These are phyloP conservation scores for Danionella cerebrum DNA, from an alignment of 2,113 vertebrate genomes.

Conservation along the genomic window DNA sequence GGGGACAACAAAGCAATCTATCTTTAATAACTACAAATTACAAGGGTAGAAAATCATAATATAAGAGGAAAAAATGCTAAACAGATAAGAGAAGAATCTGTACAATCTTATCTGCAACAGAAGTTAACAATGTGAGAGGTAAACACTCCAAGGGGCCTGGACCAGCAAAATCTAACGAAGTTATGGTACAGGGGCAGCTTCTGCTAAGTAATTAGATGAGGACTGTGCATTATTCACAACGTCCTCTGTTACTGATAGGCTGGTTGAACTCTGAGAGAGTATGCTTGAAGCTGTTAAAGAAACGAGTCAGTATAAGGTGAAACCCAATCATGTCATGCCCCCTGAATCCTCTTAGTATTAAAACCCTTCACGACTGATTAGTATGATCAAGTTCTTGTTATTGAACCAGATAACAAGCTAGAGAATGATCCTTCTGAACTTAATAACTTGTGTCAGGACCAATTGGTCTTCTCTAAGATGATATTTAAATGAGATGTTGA, in stretches of 20 bases:
- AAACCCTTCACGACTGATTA: constrained; percentile 10
- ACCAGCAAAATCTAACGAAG: not conserved
- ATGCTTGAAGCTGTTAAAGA: not conserved
- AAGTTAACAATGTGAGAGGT: no score
- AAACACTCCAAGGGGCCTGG: no score
- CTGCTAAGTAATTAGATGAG: not conserved
- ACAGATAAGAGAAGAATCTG: no score
- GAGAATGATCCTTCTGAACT: not conserved
- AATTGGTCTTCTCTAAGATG: no score
- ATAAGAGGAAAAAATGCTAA: no score
- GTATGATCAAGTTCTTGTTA: no score
- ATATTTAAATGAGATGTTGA: no score
- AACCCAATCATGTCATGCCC: constrained; percentile 29
- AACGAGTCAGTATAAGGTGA: constrained; percentile 15
- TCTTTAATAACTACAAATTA: no score
- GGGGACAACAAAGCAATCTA: no score
- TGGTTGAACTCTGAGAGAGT: not conserved
- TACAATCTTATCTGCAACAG: no score
- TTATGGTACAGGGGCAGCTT: not conserved
- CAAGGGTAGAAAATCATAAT: no score
- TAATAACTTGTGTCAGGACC: not conserved
- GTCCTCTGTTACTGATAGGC: not conserved
- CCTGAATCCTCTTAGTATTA: constrained; percentile 21
- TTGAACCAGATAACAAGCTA: not conserved
- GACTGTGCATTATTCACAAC: not conserved